Conservation (phyloP, 1,140 invertebrate genomes). For the Drosophila nikananu region DNA sequence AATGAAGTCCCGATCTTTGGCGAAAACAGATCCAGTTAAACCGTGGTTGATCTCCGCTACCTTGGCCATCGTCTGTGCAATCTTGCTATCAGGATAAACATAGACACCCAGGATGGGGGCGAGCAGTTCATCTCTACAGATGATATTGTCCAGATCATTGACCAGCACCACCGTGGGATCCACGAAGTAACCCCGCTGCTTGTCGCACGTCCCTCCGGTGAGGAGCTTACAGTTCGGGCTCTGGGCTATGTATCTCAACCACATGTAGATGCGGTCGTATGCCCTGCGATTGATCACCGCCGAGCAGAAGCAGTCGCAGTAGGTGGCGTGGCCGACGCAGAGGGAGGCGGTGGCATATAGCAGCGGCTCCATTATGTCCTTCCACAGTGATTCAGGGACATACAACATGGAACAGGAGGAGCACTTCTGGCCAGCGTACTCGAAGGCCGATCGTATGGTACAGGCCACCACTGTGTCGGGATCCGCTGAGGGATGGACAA, state of each 20-base stretch:
- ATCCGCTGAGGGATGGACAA: slow-evolving; percentile 96
- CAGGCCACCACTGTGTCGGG: slow-evolving; percentile 90
- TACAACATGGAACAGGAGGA: slow-evolving; percentile 98
- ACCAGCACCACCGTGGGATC: slow-evolving; percentile 97
- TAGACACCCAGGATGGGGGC: slow-evolving; percentile 97
- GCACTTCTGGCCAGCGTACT: slow-evolving; percentile 99
- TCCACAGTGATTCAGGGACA: slow-evolving; percentile 96
- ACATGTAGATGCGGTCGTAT: slow-evolving; percentile 94
- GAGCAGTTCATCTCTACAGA: slow-evolving; percentile 99
- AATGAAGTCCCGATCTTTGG: slow-evolving; percentile 93
- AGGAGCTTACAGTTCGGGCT: slow-evolving; percentile 92
- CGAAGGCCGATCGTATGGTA: slow-evolving; percentile 96
- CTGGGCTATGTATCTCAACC: slow-evolving; percentile 95
- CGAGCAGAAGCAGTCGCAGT: slow-evolving; percentile 94
- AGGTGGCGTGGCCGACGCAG: slow-evolving; percentile 94
- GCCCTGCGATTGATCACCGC: slow-evolving; percentile 98
- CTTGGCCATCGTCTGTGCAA: slow-evolving; percentile 89
- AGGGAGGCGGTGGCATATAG: slow-evolving; percentile 86
- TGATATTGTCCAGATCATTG: slow-evolving; percentile 93
- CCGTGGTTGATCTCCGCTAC: slow-evolving; percentile 91
- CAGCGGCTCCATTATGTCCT: slow-evolving; percentile 61
- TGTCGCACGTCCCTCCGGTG: slow-evolving; percentile 94
- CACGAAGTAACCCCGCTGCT: slow-evolving; percentile 96
- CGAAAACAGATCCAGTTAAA: slow-evolving; percentile 97
- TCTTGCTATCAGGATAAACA: slow-evolving; percentile 93